These are phyloP conservation scores for Aphidius ervi DNA, from an alignment of 1,140 invertebrate genomes.

Conservation along the genomic window DNA sequence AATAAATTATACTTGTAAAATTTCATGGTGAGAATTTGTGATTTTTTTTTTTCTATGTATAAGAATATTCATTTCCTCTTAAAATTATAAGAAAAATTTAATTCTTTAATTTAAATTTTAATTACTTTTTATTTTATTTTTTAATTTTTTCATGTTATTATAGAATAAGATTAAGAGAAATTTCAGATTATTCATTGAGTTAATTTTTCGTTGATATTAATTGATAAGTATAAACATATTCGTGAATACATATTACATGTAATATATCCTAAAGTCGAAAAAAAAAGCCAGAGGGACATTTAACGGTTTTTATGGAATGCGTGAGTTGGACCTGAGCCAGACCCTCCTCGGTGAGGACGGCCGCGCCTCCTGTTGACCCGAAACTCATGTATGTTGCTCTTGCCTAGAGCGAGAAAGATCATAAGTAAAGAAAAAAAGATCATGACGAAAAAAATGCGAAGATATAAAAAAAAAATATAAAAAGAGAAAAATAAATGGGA, in stretches of 20 bases:
- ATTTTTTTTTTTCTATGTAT: too few species aligned
- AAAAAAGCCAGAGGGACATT: constrained; percentile 33
- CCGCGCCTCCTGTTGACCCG: constrained; percentile 50
- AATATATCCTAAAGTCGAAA: not conserved
- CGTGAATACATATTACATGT: not conserved
- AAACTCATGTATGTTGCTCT: constrained; percentile 36
- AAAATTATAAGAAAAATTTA: too few species aligned
- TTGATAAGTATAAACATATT: too few species aligned
- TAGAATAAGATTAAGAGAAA: too few species aligned
- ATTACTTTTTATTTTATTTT: too few species aligned
- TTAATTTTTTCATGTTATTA: too few species aligned
- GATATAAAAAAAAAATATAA: constrained; percentile 13
- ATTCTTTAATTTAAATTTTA: too few species aligned
- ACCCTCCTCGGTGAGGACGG: constrained; percentile 39
- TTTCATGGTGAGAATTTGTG: constrained; percentile 21
- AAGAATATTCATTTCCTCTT: too few species aligned
- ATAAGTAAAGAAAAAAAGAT: constrained; percentile 10
- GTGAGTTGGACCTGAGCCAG: constrained; percentile 48
- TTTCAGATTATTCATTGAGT: not conserved
- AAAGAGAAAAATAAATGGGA: constrained; percentile 29
- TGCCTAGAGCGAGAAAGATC: constrained; percentile 28
- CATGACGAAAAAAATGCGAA: not conserved
- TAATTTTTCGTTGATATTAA: not conserved
- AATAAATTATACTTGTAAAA: constrained; percentile 28
- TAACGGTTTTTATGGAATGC: constrained; percentile 53